Conservation (phyloP, 37 sponge, comb jelly and placozoan genomes). For the Sycon ciliatum region DNA sequence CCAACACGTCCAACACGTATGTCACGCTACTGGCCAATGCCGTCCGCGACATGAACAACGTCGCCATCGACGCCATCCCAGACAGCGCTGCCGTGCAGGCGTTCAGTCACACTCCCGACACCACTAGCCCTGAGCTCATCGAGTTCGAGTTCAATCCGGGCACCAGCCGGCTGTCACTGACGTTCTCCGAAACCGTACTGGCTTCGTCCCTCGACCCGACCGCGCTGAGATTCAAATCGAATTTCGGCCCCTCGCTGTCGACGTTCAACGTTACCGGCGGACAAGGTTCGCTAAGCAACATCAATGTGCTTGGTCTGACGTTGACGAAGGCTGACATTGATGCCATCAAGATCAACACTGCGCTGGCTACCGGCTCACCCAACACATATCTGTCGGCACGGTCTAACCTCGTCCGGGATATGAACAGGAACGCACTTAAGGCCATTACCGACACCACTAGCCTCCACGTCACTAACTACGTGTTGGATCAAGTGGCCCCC, state of each 20-base stretch:
- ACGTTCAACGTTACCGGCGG: constrained; percentile 28
- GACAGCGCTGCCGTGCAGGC: constrained; percentile 28
- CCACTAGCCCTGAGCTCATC: constrained; percentile 41
- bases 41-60: constrained; percentile 40
- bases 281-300: constrained; percentile 22
- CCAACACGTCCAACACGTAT: not conserved
- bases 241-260: no score
- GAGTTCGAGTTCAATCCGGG: constrained; percentile 56
- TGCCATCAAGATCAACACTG: constrained; percentile 44
- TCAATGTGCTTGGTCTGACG: constrained; percentile 36
- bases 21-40: constrained; percentile 27
- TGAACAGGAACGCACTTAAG: not conserved
- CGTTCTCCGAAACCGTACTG: constrained; percentile 38
- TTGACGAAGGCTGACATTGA: constrained; percentile 45
- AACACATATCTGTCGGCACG: constrained; percentile 36
- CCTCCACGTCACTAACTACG: constrained; percentile 28
- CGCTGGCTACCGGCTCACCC: constrained; percentile 37
- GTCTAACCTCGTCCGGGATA: not conserved
- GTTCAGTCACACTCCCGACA: constrained; percentile 37
- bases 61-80: constrained; percentile 36
- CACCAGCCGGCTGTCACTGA: constrained; percentile 39
- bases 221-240: constrained; percentile 16
- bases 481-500: constrained; percentile 45
- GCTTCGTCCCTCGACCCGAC: constrained; percentile 35
- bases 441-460: constrained; percentile 2